Evolutionary conservation across 2,113 vertebrate species (phyloP).

Genomic region (Galemys pyrenaicus): DNA sequence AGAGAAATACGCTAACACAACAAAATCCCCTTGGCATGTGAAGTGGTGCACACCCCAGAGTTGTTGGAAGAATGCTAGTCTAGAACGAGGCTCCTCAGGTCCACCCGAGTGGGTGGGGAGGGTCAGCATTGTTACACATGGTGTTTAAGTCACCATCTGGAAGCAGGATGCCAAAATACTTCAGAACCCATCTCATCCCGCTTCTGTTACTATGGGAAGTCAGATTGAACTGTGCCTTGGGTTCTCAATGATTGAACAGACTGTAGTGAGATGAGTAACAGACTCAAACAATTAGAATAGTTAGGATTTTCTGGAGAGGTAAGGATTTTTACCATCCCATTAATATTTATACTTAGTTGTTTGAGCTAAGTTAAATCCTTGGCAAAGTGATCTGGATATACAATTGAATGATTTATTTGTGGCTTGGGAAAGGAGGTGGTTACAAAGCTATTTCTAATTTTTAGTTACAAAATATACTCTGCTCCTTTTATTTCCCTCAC

Average conservation of each 20-base stretch:
- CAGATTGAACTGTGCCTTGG: constrained; percentile 72
- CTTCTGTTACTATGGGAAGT: constrained; percentile 73
- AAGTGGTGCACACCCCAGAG: constrained; percentile 61
- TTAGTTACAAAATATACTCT: constrained; percentile 54
- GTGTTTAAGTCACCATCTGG: constrained; percentile 64
- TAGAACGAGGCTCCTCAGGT: constrained; percentile 59
- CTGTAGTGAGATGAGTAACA: constrained; percentile 19
- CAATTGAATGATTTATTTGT: constrained; percentile 48
- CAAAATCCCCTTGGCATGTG: constrained; percentile 56
- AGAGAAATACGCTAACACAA: constrained; percentile 29
- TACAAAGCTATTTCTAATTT: constrained; percentile 58
- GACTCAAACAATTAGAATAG: not conserved
- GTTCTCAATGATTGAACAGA: constrained; percentile 76
- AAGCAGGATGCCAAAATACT: constrained; percentile 72
- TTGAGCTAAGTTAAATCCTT: constrained; percentile 56
- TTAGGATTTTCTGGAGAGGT: constrained; percentile 41
- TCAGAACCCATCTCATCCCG: not conserved
- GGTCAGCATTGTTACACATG: constrained; percentile 38
- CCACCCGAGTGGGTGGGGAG: constrained; percentile 69
- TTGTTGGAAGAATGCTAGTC: constrained; percentile 70
- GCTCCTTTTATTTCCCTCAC: not conserved
- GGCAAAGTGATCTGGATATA: constrained; percentile 1
- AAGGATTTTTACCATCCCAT: not conserved
- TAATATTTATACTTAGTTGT: constrained; percentile 25
- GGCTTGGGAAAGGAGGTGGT: constrained; percentile 20